Base-by-base conservation (phyloP, 2,888 invertebrate genomes). In the Phaonia tiefii region DNA sequence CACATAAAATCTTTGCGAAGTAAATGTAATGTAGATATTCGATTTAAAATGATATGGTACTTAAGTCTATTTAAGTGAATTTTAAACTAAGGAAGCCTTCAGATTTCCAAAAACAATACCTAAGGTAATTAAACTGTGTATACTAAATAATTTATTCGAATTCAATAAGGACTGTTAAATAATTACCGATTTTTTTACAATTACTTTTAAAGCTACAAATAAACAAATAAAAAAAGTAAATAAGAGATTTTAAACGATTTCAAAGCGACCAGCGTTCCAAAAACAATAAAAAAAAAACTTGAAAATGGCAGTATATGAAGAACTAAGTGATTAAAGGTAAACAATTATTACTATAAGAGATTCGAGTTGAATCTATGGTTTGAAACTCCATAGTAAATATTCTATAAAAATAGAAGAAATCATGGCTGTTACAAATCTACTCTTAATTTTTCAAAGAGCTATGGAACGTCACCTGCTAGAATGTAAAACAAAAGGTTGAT, bases 201-300 rank as follows among this genome's bases (percentile, higher is more conserved):
- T n/a, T n/a, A n/a, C n/a, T 54, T 69, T 31, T 31, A 3, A 31
- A 31, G 8, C 3, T 31, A 31, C 8, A 25, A 69, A n/a, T n/a
- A n/a, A 67, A 22, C 46, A 31, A 44, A 63, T 10, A 65, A 76
- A 63, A 75, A 76, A 65, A 71, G 3, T 25, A 70, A 67, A 65
- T 49, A 37, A 15, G 39, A 79, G 42, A 31, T 71, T 25, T 51
- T 25, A 42, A 66, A 11, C 72, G 46, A 70, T 65, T 74, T 71
- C 39, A 60, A 76, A 75, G 60, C 80, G 80, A 63, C 80, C 80
- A 78, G 80, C 80, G 78, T 77, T 80, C 75, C 60, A 75, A 54
- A 78, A 67, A 44, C 42, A 76, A 76, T 51, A 65, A 75, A 58
- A 76, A 78, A 31, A 70, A 51, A 46, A 66, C 58, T 56, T 69